Evolutionary conservation across 2,888 invertebrate genomes (phyloP).

Genomic region (Brachylomia viminalis): DNA sequence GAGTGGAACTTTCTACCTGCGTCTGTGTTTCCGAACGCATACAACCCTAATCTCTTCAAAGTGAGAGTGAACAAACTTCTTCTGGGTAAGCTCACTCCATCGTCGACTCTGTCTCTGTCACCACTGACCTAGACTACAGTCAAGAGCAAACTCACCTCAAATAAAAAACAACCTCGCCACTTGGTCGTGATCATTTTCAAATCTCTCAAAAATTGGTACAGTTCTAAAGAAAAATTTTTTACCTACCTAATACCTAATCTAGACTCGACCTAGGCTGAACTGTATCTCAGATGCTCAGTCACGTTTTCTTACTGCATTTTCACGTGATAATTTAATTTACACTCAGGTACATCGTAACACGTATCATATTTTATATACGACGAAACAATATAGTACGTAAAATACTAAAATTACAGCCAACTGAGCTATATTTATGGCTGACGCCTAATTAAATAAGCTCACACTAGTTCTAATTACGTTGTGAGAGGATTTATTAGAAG

Average conservation of each 20-base stretch:
- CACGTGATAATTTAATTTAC: constrained; percentile 11
- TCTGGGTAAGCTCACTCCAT: no score
- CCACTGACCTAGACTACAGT: no score
- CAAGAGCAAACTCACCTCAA: no score
- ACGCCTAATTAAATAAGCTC: constrained; percentile 56
- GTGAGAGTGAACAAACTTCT: no score
- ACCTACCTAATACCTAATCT: neutral
- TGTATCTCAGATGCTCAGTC: neutral
- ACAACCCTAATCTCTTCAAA: no score
- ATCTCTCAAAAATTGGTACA: neutral
- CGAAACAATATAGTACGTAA: constrained; percentile 27
- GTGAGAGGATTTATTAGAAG: constrained; percentile 50
- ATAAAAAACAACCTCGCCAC: no score
- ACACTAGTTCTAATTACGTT: constrained; percentile 54
- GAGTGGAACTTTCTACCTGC: no score
- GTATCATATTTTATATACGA: constrained; percentile 26
- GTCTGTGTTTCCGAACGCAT: no score
- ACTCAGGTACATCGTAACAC: neutral
- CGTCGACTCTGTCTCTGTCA: no score
- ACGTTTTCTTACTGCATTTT: neutral
- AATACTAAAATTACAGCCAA: constrained; percentile 33
- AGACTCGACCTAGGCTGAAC: neutral
- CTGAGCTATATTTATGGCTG: constrained; percentile 48
- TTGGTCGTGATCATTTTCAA: neutral
- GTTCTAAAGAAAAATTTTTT: neutral